phyloP scores from a whole-genome alignment of 2,113 vertebrate species.

The Forbesichthys agassizii region DNA sequence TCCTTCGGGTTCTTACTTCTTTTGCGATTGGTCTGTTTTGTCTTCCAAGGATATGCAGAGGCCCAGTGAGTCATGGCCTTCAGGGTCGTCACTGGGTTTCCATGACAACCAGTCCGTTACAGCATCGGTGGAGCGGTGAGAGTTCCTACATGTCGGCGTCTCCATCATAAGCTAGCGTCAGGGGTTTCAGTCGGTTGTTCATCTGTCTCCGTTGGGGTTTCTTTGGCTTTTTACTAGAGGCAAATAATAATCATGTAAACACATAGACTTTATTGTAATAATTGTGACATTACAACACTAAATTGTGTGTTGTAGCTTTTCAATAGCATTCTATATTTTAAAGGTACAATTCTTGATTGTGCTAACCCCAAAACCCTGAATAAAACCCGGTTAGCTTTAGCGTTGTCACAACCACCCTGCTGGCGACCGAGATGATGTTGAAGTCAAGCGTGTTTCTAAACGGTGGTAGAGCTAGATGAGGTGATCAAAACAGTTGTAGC shows the following conservation, averaged over 20 bases:
- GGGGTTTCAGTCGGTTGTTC: conserved; percentile 97
- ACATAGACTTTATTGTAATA: neutral
- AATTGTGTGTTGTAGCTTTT: too few relatives aligned
- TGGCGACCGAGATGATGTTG: too few relatives aligned
- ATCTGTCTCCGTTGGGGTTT: conserved; percentile 94
- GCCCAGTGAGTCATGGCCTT: conserved; percentile 19
- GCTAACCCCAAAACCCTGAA: too few relatives aligned
- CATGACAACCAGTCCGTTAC: conserved; percentile 30
- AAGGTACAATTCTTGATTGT: too few relatives aligned
- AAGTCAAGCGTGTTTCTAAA: too few relatives aligned
- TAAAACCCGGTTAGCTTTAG: too few relatives aligned
- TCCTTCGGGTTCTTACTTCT: conserved; percentile 49
- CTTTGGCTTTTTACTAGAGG: conserved; percentile 96
- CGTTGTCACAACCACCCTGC: too few relatives aligned
- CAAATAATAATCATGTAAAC: neutral
- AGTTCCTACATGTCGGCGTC: conserved; percentile 92
- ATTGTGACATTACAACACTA: too few relatives aligned
- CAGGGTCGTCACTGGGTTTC: conserved; percentile 28
- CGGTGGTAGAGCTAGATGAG: too few relatives aligned
- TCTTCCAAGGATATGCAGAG: conserved; percentile 18
- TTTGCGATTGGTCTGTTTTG: conserved; percentile 3
- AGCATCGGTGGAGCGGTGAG: conserved; percentile 6
- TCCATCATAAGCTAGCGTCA: conserved; percentile 97
- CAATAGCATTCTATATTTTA: too few relatives aligned
- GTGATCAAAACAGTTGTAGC: too few relatives aligned